These are phyloP conservation scores for Numenius phaeopus DNA, from an alignment of 2,797 vertebrate species.

Conservation along the genomic window DNA sequence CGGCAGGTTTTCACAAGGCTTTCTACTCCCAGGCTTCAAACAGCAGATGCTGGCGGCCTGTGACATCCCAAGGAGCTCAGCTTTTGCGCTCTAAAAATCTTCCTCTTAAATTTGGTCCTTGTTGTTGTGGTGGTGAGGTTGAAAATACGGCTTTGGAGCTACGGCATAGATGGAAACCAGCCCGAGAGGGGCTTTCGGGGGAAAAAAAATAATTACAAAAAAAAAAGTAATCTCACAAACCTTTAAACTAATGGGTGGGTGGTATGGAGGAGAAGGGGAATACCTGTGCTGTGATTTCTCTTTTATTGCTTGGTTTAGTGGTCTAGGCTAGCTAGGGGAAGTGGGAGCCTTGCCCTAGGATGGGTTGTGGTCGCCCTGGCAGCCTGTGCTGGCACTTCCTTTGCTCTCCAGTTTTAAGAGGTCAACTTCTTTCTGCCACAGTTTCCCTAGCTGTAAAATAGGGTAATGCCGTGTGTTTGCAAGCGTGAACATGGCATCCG, in stretches of 20 bases:
- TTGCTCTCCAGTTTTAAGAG: not conserved
- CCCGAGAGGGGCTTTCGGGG: rapidly evolving
- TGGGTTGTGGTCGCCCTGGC: not conserved
- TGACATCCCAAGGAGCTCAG: not conserved
- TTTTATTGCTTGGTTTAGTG: not conserved
- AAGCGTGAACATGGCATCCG: rapidly evolving
- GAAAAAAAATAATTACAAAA: not conserved
- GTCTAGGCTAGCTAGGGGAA: not conserved
- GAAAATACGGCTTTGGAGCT: not conserved
- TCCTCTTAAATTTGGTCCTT: not conserved
- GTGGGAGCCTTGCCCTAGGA: not conserved
- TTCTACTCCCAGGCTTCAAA: not conserved
- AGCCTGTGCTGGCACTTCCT: not conserved
- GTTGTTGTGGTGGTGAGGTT: not conserved
- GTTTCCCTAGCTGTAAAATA: not conserved
- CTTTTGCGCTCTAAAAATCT: not conserved
- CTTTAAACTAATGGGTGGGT: not conserved
- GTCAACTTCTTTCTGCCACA: not conserved
- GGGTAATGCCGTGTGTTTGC: rapidly evolving
- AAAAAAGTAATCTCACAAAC: not conserved
- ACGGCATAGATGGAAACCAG: not conserved
- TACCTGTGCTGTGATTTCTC: not conserved
- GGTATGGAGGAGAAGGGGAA: not conserved
- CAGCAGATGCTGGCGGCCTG: not conserved
- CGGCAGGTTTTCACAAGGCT: not conserved